Conservation (phyloP, 2,888 invertebrate genomes). For the Formica aserva region DNA sequence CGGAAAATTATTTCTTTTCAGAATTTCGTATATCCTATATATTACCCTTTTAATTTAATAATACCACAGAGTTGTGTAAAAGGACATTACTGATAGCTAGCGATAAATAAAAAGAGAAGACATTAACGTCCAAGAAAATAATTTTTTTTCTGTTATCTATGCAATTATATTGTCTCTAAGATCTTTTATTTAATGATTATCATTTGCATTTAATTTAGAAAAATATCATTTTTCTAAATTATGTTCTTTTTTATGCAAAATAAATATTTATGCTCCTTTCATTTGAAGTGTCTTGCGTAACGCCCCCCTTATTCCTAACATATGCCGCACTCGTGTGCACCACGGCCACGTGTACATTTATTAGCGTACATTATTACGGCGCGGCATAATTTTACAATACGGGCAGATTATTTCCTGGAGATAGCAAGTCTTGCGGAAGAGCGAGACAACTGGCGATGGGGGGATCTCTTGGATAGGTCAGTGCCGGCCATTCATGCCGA, state of each 20-base stretch:
- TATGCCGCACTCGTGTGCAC: conserved; percentile 7
- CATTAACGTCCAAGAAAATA: background rate
- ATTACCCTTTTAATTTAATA: background rate
- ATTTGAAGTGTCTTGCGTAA: background rate
- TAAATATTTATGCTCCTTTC: background rate
- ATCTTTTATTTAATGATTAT: background rate
- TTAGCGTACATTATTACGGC: conserved; percentile 37
- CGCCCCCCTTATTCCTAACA: background rate
- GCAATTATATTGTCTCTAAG: background rate
- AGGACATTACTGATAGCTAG: background rate
- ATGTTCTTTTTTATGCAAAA: background rate
- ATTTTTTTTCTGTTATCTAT: background rate
- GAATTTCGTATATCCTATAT: background rate
- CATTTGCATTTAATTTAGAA: background rate
- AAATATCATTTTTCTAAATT: background rate
- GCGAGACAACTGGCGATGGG: conserved; percentile 16
- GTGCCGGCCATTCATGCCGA: conserved; percentile 41
- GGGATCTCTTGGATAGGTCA: conserved; percentile 48
- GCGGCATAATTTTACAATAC: conserved; percentile 41
- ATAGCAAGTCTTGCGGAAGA: conserved; percentile 46
- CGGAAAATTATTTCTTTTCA: conserved; percentile 9
- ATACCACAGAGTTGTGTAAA: background rate
- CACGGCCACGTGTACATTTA: conserved; percentile 29
- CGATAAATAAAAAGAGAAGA: background rate
- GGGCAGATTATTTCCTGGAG: conserved; percentile 17